Base-by-base conservation (phyloP, 2,113 vertebrate genomes). In the Noturus placidus region DNA sequence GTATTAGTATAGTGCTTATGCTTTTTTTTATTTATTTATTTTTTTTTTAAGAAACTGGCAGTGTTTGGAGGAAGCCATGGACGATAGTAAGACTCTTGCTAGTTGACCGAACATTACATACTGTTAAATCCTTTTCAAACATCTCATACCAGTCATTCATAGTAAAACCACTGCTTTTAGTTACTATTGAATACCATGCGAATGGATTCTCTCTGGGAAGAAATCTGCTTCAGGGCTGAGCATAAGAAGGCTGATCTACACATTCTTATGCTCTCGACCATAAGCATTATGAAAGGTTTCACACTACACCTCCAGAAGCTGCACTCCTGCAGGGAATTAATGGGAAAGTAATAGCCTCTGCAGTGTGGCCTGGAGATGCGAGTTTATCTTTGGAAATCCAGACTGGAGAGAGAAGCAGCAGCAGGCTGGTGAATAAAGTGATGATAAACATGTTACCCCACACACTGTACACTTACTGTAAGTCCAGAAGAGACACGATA, bases 321-420 rank as follows among this genome's bases (percentile, higher is more conserved):
- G 22, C 59, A 67, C 57, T 54, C 87, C 59, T 79, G 33, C 59
- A 83, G 85, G 81, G 72, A 87, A 10, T 17, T 74, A 87, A 82
- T 59, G 70, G 79, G 20, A 77, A 52, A 67, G 88, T 86, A 82
- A 83, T 42, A 50, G 59, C 70, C 42, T 82, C 59, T 35, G 82
- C 50, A 72, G 33, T 84, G 82, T 84, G 30, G 50, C 72, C 87
- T 67, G n/a, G 59, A 84, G 82, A 88, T 88, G 84, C 84, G 82
- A 38, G 87, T 79, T 88, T 88, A 88, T 88, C 82, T 88, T 67
- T 65, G 52, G 52, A 56, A 87, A 81, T 77, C 25, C 57, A n/a
- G 70, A 54, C 56, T 22, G 54, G 46, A 77, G 80, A 69, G 57
- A 67, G 59, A 22, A 88, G 35, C 33, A 61, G 74, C 72, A 57